These are phyloP conservation scores for Lepidothrix coronata DNA, from an alignment of 2,113 vertebrate genomes.

Conservation along the genomic window DNA sequence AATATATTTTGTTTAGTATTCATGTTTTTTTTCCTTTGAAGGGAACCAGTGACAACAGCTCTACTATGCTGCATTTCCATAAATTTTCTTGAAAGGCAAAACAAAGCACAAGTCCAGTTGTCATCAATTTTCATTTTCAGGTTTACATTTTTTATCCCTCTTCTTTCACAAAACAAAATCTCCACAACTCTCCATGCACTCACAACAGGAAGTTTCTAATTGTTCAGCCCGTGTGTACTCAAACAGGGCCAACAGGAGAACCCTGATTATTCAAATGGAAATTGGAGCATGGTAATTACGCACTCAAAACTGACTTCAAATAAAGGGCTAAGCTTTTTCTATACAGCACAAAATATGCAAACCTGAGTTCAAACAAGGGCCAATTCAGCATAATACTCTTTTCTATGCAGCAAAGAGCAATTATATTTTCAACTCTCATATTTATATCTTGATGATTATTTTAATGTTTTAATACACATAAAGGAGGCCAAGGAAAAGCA, in stretches of 20 bases:
- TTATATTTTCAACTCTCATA: background rate
- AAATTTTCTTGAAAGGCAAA: background rate
- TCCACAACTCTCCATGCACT: background rate
- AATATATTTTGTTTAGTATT: background rate
- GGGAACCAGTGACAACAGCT: background rate
- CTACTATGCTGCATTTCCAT: background rate
- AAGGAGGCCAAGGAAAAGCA: background rate
- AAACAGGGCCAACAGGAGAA: background rate
- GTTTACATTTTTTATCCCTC: background rate
- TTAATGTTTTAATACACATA: background rate
- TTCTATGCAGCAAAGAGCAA: background rate
- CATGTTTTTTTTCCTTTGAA: background rate
- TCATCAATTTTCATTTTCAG: background rate
- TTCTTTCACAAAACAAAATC: background rate
- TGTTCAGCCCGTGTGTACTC: background rate
- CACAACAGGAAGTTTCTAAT: background rate
- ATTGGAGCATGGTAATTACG: background rate
- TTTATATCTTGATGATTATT: background rate
- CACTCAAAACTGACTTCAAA: background rate
- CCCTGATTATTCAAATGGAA: background rate
- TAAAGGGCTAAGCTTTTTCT: background rate
- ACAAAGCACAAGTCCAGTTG: background rate
- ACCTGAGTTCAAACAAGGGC: background rate
- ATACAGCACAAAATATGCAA: background rate
- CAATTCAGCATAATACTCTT: background rate